phyloP scores from a whole-genome alignment of 2,888 invertebrate genomes.

The Cremastinae sp. region DNA sequence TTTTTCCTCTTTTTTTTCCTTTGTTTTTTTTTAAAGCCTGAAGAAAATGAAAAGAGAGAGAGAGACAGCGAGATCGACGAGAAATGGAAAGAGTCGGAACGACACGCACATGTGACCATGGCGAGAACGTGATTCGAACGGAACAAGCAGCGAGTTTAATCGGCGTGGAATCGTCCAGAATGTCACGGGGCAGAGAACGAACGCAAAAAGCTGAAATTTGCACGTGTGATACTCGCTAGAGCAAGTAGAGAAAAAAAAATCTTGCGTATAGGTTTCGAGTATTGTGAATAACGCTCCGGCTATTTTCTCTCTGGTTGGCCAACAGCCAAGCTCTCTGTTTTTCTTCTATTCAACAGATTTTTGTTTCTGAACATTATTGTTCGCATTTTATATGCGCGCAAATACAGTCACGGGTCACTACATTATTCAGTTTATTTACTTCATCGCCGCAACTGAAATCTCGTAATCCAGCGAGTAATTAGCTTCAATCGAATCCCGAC shows the following conservation, averaged over 20 bases:
- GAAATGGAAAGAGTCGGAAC: constrained; percentile 13
- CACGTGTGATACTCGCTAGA: constrained; percentile 35
- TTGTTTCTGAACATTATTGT: constrained; percentile 13
- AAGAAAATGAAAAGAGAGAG: not conserved
- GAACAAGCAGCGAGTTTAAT: constrained; percentile 54
- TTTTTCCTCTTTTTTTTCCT: constrained; percentile 2
- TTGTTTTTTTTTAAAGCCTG: no score
- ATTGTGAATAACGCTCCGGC: constrained; percentile 35
- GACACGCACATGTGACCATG: constrained; percentile 39
- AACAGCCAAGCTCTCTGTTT: constrained; percentile 42
- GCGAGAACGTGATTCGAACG: constrained; percentile 42
- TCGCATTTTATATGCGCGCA: constrained; percentile 3
- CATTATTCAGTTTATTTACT: constrained; percentile 1
- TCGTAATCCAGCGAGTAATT: constrained; percentile 47
- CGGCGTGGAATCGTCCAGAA: constrained; percentile 56
- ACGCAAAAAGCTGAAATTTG: constrained; percentile 51
- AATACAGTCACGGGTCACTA: not conserved
- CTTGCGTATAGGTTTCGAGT: constrained; percentile 17
- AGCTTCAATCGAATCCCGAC: constrained; percentile 49
- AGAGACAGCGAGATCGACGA: constrained; percentile 1
- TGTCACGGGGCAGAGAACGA: constrained; percentile 37
- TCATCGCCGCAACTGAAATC: constrained; percentile 14
- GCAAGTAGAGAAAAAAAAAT: not conserved
- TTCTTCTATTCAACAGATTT: constrained; percentile 51
- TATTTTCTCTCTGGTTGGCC: constrained; percentile 30